Percentiles rank a stretch among this genome's conserved stretches.
Evolutionary conservation across 1,140 invertebrate genomes (phyloP).

Genomic region (Nymphalis io): DNA sequence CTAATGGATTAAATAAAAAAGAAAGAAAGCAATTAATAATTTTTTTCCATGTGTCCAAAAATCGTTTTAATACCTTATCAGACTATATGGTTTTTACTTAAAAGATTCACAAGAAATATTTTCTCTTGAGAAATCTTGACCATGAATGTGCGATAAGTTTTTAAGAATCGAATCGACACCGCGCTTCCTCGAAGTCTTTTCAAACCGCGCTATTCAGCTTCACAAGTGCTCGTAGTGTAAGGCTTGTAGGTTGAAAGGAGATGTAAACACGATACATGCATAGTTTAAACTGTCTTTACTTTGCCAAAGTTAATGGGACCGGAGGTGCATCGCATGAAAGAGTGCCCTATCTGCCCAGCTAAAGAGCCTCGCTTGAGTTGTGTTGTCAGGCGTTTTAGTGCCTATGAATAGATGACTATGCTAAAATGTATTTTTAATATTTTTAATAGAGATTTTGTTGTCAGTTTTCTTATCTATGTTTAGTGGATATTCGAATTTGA

Average conservation of each 20-base stretch:
- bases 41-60: neutral
- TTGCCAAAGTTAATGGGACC: conserved; percentile 72
- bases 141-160: conserved; percentile 10
- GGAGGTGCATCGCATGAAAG: conserved; percentile 57
- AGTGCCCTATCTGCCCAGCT: conserved; percentile 55
- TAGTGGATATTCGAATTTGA: neutral
- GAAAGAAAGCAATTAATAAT: neutral
- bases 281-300: conserved; percentile 68
- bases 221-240: conserved; percentile 9
- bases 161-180: conserved; percentile 28
- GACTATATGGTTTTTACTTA: neutral
- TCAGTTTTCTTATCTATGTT: neutral
- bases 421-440: conserved; percentile 27
- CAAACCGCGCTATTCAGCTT: conserved; percentile 25
- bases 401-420: conserved; percentile 36
- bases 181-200: conserved; percentile 18
- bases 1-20: neutral
- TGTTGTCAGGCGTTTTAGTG: conserved; percentile 30
- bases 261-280: conserved; percentile 76
- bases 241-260: conserved; percentile 30
- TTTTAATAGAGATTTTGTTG: neutral
- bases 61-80: neutral
- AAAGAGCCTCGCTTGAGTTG: conserved; percentile 39
- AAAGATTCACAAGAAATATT: neutral
- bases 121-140: conserved; percentile 3